Percentiles rank a stretch among this genome's conserved stretches.
Conservation (phyloP, 2,797 vertebrate genomes). For the Thripadectes ignobilis region DNA sequence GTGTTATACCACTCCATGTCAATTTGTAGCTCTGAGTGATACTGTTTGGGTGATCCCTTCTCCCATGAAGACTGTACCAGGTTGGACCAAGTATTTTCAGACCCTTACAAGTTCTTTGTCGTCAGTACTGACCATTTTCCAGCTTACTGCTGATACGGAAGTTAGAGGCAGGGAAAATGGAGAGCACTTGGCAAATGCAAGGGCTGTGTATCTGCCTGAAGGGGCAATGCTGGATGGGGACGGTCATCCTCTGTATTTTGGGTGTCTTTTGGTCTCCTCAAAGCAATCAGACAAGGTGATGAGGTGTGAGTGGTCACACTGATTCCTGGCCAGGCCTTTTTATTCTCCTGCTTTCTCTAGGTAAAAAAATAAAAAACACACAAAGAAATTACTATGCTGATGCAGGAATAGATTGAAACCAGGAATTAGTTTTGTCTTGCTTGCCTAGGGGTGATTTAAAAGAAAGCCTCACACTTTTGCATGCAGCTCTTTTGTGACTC, state of each 20-base stretch:
- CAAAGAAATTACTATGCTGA: not conserved
- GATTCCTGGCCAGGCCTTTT: not conserved
- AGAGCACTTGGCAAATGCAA: not conserved
- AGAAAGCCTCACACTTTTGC: not conserved
- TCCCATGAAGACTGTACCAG: not conserved
- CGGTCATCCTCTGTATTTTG: not conserved
- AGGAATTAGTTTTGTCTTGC: not conserved
- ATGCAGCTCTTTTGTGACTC: not conserved
- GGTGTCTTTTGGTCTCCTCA: not conserved
- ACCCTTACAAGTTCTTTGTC: not conserved
- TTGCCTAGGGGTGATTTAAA: not conserved
- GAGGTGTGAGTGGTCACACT: rapidly evolving
- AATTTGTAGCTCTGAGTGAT: not conserved
- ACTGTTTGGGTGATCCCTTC: not conserved
- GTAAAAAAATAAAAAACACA: not conserved
- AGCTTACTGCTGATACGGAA: not conserved
- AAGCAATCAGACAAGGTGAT: not conserved
- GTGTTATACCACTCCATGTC: too few relatives aligned
- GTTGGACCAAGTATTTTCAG: not conserved
- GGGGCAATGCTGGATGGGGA: not conserved
- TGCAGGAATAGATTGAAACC: not conserved
- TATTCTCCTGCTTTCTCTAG: not conserved
- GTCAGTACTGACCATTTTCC: not conserved
- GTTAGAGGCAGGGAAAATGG: not conserved
- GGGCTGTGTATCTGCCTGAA: not conserved